These are phyloP conservation scores for Brachionus calyciflorus DNA, from an alignment of 1,140 invertebrate species.

Conservation along the genomic window DNA sequence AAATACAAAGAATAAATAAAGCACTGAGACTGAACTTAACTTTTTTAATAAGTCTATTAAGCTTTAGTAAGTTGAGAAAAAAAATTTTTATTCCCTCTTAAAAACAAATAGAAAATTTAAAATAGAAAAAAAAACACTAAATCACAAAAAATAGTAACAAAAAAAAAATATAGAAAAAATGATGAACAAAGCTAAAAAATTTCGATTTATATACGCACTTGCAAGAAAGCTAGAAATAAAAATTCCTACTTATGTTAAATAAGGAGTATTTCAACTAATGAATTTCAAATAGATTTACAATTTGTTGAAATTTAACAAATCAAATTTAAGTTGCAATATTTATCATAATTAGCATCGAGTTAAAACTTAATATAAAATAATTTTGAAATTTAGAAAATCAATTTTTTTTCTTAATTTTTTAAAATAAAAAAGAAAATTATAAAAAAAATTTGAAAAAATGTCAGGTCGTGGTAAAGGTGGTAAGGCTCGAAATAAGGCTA, in stretches of 20 bases:
- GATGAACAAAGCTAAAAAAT: too few species aligned
- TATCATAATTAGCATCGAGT: conserved; percentile 4
- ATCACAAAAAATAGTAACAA: too few species aligned
- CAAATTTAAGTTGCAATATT: neutral
- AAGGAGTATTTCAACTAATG: conserved; percentile 9
- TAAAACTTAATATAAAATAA: conserved; percentile 10
- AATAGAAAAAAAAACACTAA: too few species aligned
- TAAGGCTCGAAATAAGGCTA: conserved; percentile 66
- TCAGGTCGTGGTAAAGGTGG: conserved; percentile 60
- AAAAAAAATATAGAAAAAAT: too few species aligned
- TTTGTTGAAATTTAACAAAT: neutral
- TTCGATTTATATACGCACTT: too few species aligned
- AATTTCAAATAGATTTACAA: neutral
- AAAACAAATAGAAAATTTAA: too few species aligned
- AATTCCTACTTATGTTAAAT: neutral
- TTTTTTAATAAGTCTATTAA: too few species aligned
- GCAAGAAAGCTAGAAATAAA: too few species aligned
- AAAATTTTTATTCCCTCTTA: too few species aligned
- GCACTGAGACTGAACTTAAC: too few species aligned
- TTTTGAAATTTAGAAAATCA: neutral
- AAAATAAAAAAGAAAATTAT: neutral
- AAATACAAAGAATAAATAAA: neutral
- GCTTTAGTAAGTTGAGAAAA: too few species aligned
- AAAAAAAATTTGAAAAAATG: conserved; percentile 53
- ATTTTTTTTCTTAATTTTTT: neutral